A percentile compares a stretch with the other conserved stretches of the same genome.
These are phyloP conservation scores for Leptopilina drosophilae DNA, from an alignment of 2,888 invertebrate species.

Conservation along the genomic window DNA sequence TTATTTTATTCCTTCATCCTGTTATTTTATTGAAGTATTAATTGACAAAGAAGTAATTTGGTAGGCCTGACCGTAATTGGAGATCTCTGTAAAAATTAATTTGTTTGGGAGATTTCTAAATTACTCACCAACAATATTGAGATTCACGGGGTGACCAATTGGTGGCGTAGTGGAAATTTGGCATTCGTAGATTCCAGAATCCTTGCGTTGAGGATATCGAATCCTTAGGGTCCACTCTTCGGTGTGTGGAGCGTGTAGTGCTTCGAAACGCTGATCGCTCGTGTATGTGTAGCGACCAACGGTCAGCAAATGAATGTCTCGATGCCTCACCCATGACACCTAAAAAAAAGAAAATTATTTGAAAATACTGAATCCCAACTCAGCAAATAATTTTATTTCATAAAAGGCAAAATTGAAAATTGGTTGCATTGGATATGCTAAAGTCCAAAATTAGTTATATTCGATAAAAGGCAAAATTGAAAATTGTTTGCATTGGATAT, in stretches of 20 bases:
- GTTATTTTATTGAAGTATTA: no score
- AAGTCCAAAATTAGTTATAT: no score
- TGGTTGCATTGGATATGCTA: no score
- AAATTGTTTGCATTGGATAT: no score
- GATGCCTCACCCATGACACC: constrained; percentile 86
- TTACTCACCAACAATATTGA: constrained; percentile 89
- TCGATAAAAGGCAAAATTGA: no score
- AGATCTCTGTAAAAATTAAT: no score
- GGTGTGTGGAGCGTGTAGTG: constrained; percentile 89
- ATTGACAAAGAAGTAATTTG: no score
- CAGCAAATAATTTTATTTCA: no score
- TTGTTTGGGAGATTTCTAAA: background rate
- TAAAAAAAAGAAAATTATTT: constrained; percentile 64
- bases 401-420: no score
- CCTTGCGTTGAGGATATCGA: constrained; percentile 84
- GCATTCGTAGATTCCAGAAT: constrained; percentile 89
- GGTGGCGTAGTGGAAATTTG: constrained; percentile 93
- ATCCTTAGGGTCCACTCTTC: constrained; percentile 91
- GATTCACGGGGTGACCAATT: constrained; percentile 87
- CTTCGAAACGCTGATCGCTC: constrained; percentile 88
- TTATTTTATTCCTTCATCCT: no score
- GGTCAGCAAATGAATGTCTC: constrained; percentile 85
- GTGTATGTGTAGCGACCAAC: constrained; percentile 88
- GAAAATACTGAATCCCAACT: no score
- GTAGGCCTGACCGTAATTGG: no score